Percentiles rank a stretch among this genome's conserved stretches.
phyloP scores from a whole-genome alignment of 2,888 invertebrate species.

The Netelia inedita region DNA sequence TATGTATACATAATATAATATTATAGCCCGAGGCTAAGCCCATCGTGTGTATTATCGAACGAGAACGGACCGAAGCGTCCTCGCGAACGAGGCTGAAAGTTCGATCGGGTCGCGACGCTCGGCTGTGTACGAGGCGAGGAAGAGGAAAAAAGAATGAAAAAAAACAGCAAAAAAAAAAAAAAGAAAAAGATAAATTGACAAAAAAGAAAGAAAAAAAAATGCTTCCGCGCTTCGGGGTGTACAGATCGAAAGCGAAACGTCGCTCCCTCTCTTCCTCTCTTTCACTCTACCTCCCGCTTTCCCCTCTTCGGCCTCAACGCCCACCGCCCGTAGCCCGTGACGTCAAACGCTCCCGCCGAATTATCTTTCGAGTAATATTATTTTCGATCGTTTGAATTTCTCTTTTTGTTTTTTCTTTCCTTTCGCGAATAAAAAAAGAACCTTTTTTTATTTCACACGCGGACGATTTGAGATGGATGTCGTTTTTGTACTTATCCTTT shows the following conservation, averaged over 20 bases:
- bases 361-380: constrained; percentile 49
- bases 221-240: constrained; percentile 53
- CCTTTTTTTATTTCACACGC: background rate
- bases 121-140: constrained; percentile 45
- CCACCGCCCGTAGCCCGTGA: constrained; percentile 40
- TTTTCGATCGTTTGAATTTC: background rate
- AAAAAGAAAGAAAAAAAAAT: constrained; percentile 37
- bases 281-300: background rate
- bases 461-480: background rate
- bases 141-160: constrained; percentile 20
- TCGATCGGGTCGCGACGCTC: constrained; percentile 59
- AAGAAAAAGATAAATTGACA: constrained; percentile 9
- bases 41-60: constrained; percentile 65
- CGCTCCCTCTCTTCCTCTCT: constrained; percentile 12
- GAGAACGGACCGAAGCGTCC: constrained; percentile 64
- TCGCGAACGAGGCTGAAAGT: constrained; percentile 67
- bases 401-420: background rate
- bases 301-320: constrained; percentile 7
- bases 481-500: no score
- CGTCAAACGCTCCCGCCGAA: constrained; percentile 51
- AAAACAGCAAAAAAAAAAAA: constrained; percentile 30
- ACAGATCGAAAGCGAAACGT: constrained; percentile 65
- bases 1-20: constrained; percentile 43
- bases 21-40: constrained; percentile 50
- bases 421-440: constrained; percentile 12